A percentile compares a stretch with the other conserved stretches of the same genome.
Conservation (phyloP, 2,113 vertebrate genomes). For the Solenodon paradoxus region DNA sequence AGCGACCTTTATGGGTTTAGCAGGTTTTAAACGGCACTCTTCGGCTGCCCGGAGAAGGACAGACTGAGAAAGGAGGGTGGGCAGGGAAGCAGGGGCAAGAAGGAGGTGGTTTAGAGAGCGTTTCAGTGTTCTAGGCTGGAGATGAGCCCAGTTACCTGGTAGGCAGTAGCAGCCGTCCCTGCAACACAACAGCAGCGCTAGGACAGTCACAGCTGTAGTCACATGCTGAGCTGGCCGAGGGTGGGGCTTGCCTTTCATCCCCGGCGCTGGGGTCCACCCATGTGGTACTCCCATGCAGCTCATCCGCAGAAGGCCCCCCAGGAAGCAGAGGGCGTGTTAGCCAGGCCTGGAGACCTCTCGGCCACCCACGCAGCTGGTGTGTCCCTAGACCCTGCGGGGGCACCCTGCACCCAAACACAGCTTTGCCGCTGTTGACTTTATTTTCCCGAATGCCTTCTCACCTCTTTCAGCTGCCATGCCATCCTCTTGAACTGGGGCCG, state of each 20-base stretch:
- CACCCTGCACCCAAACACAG: background rate
- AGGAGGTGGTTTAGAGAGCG: background rate
- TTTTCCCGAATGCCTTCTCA: constrained; percentile 50
- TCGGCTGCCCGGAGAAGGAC: background rate
- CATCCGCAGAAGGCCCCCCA: background rate
- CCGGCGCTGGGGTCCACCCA: background rate
- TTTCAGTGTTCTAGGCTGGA: no score
- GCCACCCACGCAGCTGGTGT: background rate
- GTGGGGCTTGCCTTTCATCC: background rate
- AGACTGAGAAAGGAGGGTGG: no score
- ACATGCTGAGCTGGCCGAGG: background rate
- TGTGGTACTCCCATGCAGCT: background rate
- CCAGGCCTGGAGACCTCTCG: background rate
- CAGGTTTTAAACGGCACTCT: background rate
- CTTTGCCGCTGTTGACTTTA: background rate
- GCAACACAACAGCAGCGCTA: rapidly evolving
- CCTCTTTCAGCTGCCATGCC: constrained; percentile 1
- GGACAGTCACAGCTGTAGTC: no score
- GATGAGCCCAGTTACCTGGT: background rate
- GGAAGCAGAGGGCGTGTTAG: rapidly evolving
- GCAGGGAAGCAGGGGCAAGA: rapidly evolving
- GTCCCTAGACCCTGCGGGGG: background rate
- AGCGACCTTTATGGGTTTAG: background rate
- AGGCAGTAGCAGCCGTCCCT: no score
- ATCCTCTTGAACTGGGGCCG: constrained; percentile 34